These are phyloP conservation scores for Malurus splendens DNA, from an alignment of 2,797 vertebrate genomes.

Conservation along the genomic window DNA sequence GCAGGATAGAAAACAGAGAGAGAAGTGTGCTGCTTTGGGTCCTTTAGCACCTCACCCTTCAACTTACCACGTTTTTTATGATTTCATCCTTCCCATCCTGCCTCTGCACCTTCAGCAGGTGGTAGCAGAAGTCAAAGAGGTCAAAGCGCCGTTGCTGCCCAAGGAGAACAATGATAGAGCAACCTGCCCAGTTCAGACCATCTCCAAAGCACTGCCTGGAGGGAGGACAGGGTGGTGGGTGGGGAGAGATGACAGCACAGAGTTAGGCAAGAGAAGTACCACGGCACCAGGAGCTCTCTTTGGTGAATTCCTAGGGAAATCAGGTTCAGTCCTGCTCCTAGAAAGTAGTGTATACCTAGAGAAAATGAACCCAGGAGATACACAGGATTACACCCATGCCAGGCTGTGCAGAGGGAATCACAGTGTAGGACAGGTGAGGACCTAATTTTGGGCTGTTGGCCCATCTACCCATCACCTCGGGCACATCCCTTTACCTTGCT, in stretches of 20 bases:
- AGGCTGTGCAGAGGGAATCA: background rate
- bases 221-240: background rate
- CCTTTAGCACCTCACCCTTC: background rate
- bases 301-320: background rate
- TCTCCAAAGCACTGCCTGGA: slow-evolving; percentile 95
- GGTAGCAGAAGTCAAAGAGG: slow-evolving; percentile 98
- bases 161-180: slow-evolving; percentile 92
- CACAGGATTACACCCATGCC: background rate
- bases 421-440: background rate
- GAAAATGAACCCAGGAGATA: background rate
- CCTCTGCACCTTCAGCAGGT: slow-evolving; percentile 94
- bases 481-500: background rate
- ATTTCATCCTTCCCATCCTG: slow-evolving; percentile 98
- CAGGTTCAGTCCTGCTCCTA: background rate
- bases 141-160: slow-evolving; percentile 97
- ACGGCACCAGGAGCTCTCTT: background rate
- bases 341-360: background rate
- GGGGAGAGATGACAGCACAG: background rate
- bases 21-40: background rate
- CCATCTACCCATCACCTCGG: background rate
- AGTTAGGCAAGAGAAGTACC: background rate
- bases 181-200: slow-evolving; percentile 96
- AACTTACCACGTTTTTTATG: slow-evolving; percentile 95
- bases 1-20: background rate
- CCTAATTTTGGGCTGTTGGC: background rate